Conservation (phyloP, 92 coral and sea anemone genomes). For the Chrysogorgia sp. region DNA sequence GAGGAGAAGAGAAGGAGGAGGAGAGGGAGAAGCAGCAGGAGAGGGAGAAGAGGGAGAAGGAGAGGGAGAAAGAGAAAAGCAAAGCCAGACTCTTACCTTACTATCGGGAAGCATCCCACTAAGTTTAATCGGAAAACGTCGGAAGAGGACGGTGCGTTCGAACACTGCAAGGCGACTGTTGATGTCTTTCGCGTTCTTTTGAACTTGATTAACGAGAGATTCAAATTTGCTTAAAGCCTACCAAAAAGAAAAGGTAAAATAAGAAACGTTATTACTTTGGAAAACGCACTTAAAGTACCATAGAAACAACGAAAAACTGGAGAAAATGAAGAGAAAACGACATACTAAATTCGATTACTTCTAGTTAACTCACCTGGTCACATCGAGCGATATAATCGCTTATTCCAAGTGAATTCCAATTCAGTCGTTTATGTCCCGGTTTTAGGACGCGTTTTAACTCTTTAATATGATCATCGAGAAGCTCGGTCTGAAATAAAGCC, state of each 20-base stretch:
- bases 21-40: no score
- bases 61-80: background rate
- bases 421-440: slow-evolving; percentile 95
- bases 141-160: slow-evolving; percentile 80
- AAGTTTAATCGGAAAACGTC: slow-evolving; percentile 75
- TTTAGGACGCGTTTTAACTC: slow-evolving; percentile 92
- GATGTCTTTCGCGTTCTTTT: slow-evolving; percentile 98
- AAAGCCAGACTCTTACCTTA: slow-evolving; percentile 69
- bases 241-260: background rate
- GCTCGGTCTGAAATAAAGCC: slow-evolving; percentile 97
- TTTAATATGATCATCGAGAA: slow-evolving; percentile 96
- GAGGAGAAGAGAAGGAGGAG: no score
- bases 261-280: slow-evolving; percentile 3
- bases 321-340: background rate
- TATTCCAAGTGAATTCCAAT: slow-evolving; percentile 98
- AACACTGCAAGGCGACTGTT: slow-evolving; percentile 88
- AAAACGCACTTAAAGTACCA: background rate
- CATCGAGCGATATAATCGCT: slow-evolving; percentile 91
- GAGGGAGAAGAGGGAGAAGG: no score
- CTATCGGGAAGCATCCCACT: slow-evolving; percentile 79
- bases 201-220: slow-evolving; percentile 96
- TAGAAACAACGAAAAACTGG: background rate
- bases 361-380: slow-evolving; percentile 76
- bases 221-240: slow-evolving; percentile 99
- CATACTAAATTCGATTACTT: background rate